These are phyloP conservation scores for Aphelenchoides besseyi DNA, from an alignment of 1,140 invertebrate genomes.

Conservation along the genomic window DNA sequence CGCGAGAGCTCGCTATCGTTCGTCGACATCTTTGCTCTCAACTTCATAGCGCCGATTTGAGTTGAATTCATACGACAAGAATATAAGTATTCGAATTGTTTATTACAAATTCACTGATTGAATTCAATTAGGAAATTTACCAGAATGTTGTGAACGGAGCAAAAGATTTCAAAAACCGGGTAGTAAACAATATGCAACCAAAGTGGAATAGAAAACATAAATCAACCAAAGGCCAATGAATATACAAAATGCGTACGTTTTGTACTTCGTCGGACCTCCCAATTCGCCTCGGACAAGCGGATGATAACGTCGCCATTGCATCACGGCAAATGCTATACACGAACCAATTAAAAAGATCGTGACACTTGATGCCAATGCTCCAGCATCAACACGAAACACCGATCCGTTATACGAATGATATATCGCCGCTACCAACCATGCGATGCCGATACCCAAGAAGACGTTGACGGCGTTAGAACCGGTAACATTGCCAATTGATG, in stretches of 20 bases:
- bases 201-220: constrained; percentile 47
- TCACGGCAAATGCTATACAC: constrained; percentile 66
- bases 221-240: constrained; percentile 76
- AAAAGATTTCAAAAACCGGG: constrained; percentile 35
- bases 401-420: constrained; percentile 50
- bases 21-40: too few species aligned
- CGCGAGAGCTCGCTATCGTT: too few species aligned
- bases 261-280: constrained; percentile 77
- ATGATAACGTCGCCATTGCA: constrained; percentile 71
- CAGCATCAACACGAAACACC: constrained; percentile 41
- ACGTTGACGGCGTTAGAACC: constrained; percentile 94
- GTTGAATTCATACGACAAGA: too few species aligned
- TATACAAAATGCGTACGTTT: constrained; percentile 74
- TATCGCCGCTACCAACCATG: constrained; percentile 59
- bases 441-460: constrained; percentile 67
- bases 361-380: constrained; percentile 67
- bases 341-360: constrained; percentile 68
- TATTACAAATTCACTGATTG: neutral
- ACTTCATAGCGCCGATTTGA: too few species aligned
- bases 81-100: neutral
- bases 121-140: neutral
- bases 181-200: constrained; percentile 42
- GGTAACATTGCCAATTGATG: constrained; percentile 94
- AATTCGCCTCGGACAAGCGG: constrained; percentile 78
- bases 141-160: neutral